Evolutionary conservation across 2,888 invertebrate genomes (phyloP).

Genomic region (Scaptomyza flava): DNA sequence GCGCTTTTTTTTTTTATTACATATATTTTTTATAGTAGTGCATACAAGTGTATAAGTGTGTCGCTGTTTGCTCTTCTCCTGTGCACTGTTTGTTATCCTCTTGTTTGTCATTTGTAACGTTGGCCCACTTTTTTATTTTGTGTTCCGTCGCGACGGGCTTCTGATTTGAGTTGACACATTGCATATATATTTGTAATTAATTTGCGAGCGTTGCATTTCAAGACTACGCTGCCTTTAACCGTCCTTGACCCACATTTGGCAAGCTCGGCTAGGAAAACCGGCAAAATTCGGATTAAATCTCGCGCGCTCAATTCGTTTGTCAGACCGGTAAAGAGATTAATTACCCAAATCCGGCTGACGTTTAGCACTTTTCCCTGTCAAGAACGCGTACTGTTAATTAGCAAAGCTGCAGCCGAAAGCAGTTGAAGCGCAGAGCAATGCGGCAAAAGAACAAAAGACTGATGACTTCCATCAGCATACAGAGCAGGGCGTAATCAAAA

Average conservation of each 20-base stretch:
- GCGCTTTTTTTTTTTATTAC: no score
- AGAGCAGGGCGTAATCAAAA: slow-evolving; percentile 23
- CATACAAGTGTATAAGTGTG: background rate
- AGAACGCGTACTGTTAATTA: slow-evolving; percentile 66
- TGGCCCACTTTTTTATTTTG: slow-evolving; percentile 27
- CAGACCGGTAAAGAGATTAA: slow-evolving; percentile 75
- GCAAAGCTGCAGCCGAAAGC: slow-evolving; percentile 16
- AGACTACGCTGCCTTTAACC: slow-evolving; percentile 42
- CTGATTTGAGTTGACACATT: slow-evolving; percentile 42
- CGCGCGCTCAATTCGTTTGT: slow-evolving; percentile 31
- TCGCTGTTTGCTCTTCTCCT: slow-evolving; percentile 15
- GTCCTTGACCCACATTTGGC: slow-evolving; percentile 65
- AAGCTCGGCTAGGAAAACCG: slow-evolving; percentile 31
- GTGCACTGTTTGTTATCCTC: slow-evolving; percentile 45
- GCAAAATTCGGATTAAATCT: slow-evolving; percentile 61
- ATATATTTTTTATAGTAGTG: background rate
- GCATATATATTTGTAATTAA: slow-evolving; percentile 45
- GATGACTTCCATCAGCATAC: slow-evolving; percentile 52
- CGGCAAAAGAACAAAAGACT: background rate
- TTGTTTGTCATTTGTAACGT: slow-evolving; percentile 37
- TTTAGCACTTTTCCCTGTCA: slow-evolving; percentile 74
- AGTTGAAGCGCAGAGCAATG: background rate
- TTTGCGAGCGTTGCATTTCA: slow-evolving; percentile 48
- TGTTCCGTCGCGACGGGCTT: slow-evolving; percentile 18
- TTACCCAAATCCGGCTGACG: slow-evolving; percentile 73